These are phyloP conservation scores for Mus spicilegus DNA, from an alignment of 2,113 vertebrate species.

Conservation along the genomic window DNA sequence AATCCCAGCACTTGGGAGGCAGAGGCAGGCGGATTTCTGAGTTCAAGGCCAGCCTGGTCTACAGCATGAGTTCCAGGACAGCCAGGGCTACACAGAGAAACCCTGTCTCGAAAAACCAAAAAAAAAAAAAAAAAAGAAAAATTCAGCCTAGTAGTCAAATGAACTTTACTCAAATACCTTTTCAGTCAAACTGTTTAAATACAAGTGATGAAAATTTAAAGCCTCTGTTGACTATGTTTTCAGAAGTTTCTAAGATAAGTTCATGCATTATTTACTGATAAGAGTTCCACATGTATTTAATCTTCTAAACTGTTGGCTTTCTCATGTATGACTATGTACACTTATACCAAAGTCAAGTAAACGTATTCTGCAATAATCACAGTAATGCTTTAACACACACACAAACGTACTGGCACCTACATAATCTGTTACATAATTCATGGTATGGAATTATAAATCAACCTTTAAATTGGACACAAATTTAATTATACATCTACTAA, in stretches of 20 bases:
- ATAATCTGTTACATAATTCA: not conserved
- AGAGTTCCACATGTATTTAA: not conserved
- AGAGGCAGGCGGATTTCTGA: too few relatives aligned
- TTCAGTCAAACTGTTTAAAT: not conserved
- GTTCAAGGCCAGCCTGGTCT: too few relatives aligned
- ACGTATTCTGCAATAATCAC: conserved; percentile 26
- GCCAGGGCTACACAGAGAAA: too few relatives aligned
- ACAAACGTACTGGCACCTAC: not conserved
- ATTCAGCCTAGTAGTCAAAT: conserved; percentile 14
- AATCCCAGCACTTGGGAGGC: too few relatives aligned
- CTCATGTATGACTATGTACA: conserved; percentile 11
- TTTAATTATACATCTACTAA: conserved; percentile 34
- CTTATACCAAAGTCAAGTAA: conserved; percentile 6
- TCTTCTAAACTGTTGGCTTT: conserved; percentile 33
- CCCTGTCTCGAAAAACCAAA: too few relatives aligned
- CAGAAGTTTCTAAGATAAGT: not conserved
- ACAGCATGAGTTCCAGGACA: too few relatives aligned
- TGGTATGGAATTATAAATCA: not conserved
- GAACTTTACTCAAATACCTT: not conserved
- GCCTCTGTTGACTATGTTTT: not conserved
- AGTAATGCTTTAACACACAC: conserved; percentile 1
- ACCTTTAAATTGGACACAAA: not conserved
- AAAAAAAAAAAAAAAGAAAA: not conserved
- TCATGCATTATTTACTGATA: conserved; percentile 26
- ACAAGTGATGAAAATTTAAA: not conserved